These are phyloP conservation scores for Mystacides longicornis DNA, from an alignment of 2,888 invertebrate species.

Conservation along the genomic window DNA sequence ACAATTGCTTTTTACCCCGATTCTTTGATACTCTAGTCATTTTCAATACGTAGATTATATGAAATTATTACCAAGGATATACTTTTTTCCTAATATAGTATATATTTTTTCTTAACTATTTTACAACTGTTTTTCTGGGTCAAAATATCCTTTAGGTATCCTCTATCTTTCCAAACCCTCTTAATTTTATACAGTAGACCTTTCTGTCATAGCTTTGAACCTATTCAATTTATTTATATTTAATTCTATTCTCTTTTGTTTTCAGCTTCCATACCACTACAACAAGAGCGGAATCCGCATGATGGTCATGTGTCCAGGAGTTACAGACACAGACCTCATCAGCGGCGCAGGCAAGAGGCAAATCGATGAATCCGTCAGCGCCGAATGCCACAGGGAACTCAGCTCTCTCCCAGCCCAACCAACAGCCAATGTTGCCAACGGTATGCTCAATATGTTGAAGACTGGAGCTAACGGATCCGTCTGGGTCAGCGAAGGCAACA, in stretches of 20 bases:
- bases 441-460: slow-evolving; percentile 34
- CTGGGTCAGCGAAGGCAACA: slow-evolving; percentile 45
- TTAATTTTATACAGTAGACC: no score
- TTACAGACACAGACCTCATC: slow-evolving; percentile 40
- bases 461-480: slow-evolving; percentile 44
- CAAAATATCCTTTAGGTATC: no score
- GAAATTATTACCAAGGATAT: no score
- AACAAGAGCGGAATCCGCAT: slow-evolving; percentile 45
- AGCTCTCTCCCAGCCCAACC: slow-evolving; percentile 32
- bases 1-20: no score
- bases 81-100: no score
- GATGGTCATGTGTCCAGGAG: slow-evolving; percentile 48
- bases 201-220: no score
- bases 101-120: no score
- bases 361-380: slow-evolving; percentile 24
- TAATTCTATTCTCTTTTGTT: neutral
- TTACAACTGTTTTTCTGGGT: no score
- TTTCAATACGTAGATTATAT: no score
- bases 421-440: slow-evolving; percentile 32
- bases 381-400: slow-evolving; percentile 25
- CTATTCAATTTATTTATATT: neutral
- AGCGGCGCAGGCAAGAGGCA: slow-evolving; percentile 28
- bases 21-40: no score
- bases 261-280: slow-evolving; percentile 35
- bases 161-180: no score